Evolutionary conservation across 92 coral and sea anemone species (phyloP).

Genomic region (Heliopora coerulea): DNA sequence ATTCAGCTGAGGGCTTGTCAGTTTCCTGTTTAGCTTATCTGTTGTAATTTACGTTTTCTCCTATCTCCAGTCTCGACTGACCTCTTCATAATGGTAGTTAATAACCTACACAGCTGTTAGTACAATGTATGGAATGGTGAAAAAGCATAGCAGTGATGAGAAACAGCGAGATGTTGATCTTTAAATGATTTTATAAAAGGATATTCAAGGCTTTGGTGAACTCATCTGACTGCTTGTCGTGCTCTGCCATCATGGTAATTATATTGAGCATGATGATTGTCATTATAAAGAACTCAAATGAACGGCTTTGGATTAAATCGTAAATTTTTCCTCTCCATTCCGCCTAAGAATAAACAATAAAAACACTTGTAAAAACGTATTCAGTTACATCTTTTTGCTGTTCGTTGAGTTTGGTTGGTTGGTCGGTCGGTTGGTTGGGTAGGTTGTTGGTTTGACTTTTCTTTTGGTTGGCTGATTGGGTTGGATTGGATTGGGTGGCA

Average conservation of each 20-base stretch:
- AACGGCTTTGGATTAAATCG: conserved; percentile 81
- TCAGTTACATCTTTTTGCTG: not conserved
- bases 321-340: conserved; percentile 86
- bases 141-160: no score
- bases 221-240: conserved; percentile 69
- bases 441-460: no score
- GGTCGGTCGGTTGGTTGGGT: not conserved
- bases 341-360: conserved; percentile 52
- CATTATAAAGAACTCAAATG: conserved; percentile 96
- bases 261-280: conserved; percentile 83
- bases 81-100: no score
- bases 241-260: conserved; percentile 94
- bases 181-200: conserved; percentile 45
- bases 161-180: no score
- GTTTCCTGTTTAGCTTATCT: no score
- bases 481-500: no score
- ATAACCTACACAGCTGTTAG: no score
- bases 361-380: not conserved
- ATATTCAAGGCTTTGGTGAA: conserved; percentile 70
- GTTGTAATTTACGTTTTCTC: no score
- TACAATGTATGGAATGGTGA: no score
- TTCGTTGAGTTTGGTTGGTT: not conserved
- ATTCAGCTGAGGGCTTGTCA: no score
- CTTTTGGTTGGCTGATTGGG: no score
- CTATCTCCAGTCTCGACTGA: no score